Evolutionary conservation across 2,797 vertebrate species (phyloP), one percentile per base, ranked within the genome.

Genomic region (Staurois parvus): DNA sequence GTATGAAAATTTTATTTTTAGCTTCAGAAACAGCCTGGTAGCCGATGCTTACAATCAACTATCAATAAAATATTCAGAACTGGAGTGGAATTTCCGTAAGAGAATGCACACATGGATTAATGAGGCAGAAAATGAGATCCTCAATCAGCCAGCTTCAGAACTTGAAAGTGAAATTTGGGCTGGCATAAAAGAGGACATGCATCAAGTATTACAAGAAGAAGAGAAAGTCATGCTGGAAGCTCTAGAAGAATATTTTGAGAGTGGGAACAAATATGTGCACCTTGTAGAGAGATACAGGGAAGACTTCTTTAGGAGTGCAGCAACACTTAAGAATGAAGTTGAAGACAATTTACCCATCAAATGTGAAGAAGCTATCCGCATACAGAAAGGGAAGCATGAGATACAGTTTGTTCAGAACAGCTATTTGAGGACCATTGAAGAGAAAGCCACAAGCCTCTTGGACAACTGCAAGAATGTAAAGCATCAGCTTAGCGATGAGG

Each of bases 1-100:
- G 62, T 85, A 68, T 2, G 85, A 83, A 12, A 32, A 84, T 70
- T 83, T 79, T 70, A 81, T 90, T 3, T 87, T 93, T 75, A 88
- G 90, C 40, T 90, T 95, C 56, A 86, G 91, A 76, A 92, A 94
- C 72, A 94, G 88, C 10, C 88, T 92, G 13, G 88, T 90, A 59
- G 94, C 93, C 26, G 87, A 93, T 72, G 91, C 88, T 17, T 94
- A 96, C 69, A 92, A 92, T 37, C 76, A 91, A 12, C 80, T 96
- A 6, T 94, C 94, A 76, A 89, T 90, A 79, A 91, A 93, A 84
- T 87, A 93, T 69, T 91, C 90, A 2, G 83, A 90, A 4, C 93
- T 91, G 92, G 88, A 95, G 72, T 85, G 89, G 2, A 40, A 29
- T 13, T 89, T 94, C 19, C 64, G 72, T 45, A 90, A 91, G 34